A percentile compares a stretch with the other conserved stretches of the same genome.
Evolutionary conservation across 1,140 invertebrate species (phyloP).

Genomic region (Leptopilina clavipes): DNA sequence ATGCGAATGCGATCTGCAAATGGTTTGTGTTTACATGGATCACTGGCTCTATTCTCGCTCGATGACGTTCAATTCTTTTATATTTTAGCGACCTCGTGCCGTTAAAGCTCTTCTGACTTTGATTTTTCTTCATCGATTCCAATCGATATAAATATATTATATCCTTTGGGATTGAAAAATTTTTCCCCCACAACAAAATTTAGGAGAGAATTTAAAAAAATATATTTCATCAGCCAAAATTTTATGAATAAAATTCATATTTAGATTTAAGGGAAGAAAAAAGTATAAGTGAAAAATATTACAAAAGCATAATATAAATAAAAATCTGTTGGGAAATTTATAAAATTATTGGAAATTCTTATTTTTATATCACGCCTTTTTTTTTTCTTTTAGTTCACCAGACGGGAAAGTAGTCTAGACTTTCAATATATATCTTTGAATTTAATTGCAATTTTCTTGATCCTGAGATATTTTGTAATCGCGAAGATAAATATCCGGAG

Average conservation of each 20-base stretch:
- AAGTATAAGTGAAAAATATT: no score
- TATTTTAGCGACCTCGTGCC: slow-evolving; percentile 30
- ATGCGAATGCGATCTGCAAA: slow-evolving; percentile 2
- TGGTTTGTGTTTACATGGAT: slow-evolving; percentile 27
- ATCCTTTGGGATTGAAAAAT: background rate
- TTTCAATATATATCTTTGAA: background rate
- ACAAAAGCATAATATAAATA: no score
- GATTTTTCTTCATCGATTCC: slow-evolving; percentile 12
- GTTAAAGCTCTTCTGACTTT: background rate
- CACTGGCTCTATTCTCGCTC: slow-evolving; percentile 30
- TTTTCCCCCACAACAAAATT: no score
- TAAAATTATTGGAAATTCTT: no score
- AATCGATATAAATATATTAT: background rate
- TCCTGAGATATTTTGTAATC: slow-evolving; percentile 6
- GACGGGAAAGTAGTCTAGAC: background rate
- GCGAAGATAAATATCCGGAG: slow-evolving; percentile 1
- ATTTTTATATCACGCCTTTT: no score
- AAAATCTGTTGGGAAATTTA: no score
- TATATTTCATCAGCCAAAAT: no score
- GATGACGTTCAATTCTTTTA: slow-evolving; percentile 28
- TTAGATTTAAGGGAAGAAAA: no score
- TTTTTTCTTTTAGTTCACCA: no score
- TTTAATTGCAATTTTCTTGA: slow-evolving; percentile 33
- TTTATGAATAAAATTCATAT: no score
- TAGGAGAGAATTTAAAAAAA: background rate